Percentiles rank a stretch among this genome's conserved stretches.
Conservation (phyloP, 2,113 vertebrate genomes). For the Stigmatopora nigra region DNA sequence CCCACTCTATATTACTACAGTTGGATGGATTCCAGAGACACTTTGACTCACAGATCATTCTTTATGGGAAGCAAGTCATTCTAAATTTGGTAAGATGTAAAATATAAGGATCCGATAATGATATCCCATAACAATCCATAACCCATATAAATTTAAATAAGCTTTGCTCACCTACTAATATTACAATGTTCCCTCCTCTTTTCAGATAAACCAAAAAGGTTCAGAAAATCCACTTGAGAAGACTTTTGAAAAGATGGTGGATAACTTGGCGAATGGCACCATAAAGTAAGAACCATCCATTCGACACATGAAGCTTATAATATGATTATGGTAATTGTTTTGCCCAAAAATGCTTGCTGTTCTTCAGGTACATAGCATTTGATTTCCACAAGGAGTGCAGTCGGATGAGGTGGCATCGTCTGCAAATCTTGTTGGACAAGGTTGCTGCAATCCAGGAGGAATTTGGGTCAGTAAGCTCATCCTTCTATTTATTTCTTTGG, state of each 20-base stretch:
- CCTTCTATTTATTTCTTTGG: no score
- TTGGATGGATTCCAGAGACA: conserved; percentile 95
- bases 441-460: conserved; percentile 84
- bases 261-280: conserved; percentile 79
- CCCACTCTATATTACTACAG: conserved; percentile 53
- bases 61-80: conserved; percentile 89
- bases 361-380: conserved; percentile 81
- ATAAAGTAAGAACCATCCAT: conserved; percentile 72
- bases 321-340: background rate
- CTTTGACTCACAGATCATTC: conserved; percentile 91
- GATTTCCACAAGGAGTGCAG: conserved; percentile 97
- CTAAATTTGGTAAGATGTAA: conserved; percentile 81
- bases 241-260: conserved; percentile 83
- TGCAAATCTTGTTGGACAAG: conserved; percentile 81
- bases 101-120: background rate
- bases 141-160: no score
- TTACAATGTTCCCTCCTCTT: background rate
- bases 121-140: background rate
- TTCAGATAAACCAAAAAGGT: conserved; percentile 90
- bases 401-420: conserved; percentile 90
- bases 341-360: background rate
- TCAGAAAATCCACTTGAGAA: conserved; percentile 90
- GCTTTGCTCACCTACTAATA: background rate
- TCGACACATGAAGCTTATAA: background rate
- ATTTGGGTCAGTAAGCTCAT: conserved; percentile 73